Percentiles rank a stretch among this genome's conserved stretches.
Evolutionary conservation across 2,888 invertebrate species (phyloP).

Genomic region (Cryptocheilus praepositus): DNA sequence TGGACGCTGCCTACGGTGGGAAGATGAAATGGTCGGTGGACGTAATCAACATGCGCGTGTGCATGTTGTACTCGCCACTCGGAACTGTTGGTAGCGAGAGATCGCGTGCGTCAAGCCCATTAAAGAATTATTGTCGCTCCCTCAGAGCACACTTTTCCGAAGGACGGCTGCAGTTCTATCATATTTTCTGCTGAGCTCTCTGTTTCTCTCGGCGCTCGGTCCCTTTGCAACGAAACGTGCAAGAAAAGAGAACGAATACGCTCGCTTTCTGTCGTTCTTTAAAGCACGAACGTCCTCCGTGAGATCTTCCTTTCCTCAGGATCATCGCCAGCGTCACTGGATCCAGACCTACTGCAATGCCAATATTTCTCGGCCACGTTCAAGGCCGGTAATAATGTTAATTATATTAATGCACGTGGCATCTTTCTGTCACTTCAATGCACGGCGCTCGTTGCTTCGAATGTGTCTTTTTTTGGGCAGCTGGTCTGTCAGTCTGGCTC

Average conservation of each 20-base stretch:
- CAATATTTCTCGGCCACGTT: not conserved
- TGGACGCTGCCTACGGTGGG: not conserved
- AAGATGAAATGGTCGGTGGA: constrained; percentile 1
- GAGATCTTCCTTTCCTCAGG: constrained; percentile 23
- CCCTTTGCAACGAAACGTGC: not conserved
- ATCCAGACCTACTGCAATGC: not conserved
- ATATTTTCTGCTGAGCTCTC: no score
- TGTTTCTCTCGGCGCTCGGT: not conserved
- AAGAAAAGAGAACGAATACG: constrained; percentile 29
- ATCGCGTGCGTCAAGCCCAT: constrained; percentile 47
- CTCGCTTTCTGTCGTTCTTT: not conserved
- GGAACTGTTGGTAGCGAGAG: constrained; percentile 9
- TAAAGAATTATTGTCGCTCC: constrained; percentile 52
- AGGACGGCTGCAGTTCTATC: constrained; percentile 26
- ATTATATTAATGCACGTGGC: no score
- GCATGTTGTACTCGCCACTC: constrained; percentile 19
- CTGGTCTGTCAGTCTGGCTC: no score
- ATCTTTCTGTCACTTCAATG: no score
- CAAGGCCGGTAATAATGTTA: constrained; percentile 2
- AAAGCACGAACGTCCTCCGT: constrained; percentile 31
- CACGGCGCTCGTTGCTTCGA: not conserved
- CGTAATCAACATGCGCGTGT: constrained; percentile 15
- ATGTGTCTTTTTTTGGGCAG: no score
- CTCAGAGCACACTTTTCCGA: constrained; percentile 43
- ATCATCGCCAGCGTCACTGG: not conserved